Conservation (phyloP, 2,888 invertebrate species). For the Nasonia oneida region DNA sequence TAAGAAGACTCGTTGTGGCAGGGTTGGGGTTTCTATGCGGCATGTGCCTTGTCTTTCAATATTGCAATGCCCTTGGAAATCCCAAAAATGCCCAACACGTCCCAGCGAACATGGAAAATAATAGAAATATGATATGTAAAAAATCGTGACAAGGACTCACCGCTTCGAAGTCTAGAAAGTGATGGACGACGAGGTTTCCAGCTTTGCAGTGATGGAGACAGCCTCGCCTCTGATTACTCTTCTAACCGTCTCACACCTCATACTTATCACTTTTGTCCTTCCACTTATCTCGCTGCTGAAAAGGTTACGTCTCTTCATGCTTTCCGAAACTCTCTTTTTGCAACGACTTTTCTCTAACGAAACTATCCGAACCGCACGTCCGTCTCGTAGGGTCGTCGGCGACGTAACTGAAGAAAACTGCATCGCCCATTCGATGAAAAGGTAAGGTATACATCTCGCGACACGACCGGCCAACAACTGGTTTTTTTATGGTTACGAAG, state of each 20-base stretch:
- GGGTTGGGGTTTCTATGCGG: constrained; percentile 91
- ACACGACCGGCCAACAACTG: no score
- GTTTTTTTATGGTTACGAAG: no score
- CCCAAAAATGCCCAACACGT: constrained; percentile 86
- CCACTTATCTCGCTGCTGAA: background rate
- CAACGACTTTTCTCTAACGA: background rate
- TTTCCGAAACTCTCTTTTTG: background rate
- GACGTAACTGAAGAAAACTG: no score
- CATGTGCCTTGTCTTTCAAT: constrained; percentile 84
- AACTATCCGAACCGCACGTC: no score
- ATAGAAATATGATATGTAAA: background rate
- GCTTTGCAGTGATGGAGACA: constrained; percentile 60
- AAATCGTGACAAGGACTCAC: constrained; percentile 62
- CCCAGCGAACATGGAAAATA: constrained; percentile 39
- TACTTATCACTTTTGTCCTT: no score
- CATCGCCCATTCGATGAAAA: no score
- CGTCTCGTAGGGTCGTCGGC: no score
- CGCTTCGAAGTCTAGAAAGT: constrained; percentile 64
- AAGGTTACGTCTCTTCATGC: background rate
- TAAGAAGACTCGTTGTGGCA: constrained; percentile 81
- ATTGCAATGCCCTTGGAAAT: constrained; percentile 92
- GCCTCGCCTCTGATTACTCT: background rate
- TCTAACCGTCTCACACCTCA: background rate
- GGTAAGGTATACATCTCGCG: no score
- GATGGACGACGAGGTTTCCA: constrained; percentile 56